Evolutionary conservation across 1,140 invertebrate species (phyloP), one percentile per base, ranked within the genome.

Genomic region (Musca vetustissima): DNA sequence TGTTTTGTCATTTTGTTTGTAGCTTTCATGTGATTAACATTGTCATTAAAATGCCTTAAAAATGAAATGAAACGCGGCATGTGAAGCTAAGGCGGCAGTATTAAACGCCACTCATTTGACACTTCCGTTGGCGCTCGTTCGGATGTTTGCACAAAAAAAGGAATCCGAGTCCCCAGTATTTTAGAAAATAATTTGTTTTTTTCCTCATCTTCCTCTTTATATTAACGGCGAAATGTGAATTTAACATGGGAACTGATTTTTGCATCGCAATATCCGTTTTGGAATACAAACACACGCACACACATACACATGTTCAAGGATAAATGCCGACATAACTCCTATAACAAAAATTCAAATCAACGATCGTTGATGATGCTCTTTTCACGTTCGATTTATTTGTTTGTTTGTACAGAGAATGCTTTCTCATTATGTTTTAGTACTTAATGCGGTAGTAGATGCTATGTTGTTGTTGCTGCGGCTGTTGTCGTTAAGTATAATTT

Each of bases 21-120:
- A n/a, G 36, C 1, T 43, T 43, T 61, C 28, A 17, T 36, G 19
- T 61, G 57, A 61, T 61, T 61, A 61, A 61, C 57, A 61, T 43
- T 61, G 57, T 61, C 57, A 61, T 61, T 61, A 61, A 61, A 36
- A 61, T 14, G 15, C 6, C n/a, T 28, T 24, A 11, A 17, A n/a
- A 61, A 61, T 36, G 28, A 59, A 43, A 43, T 36, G 36, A 55
- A 55, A 55, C 21, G 53, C 24, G 25, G 14, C 4, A 55, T 25
- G 1, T 14, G n/a, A 11, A 55, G 13, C 36, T 15, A 24, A 21
- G 13, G 24, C 4, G 52, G 24, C 47, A 14, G 57, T 67, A 22
- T 79, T 66, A 72, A 79, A 79, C 77, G 77, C 78, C 77, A 77
- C 73, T 74, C 72, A 77, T 70, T 79, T 79, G 76, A 74, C 73